Evolutionary conservation across 2,888 invertebrate genomes (phyloP), one percentile per base, ranked within the genome.

Genomic region (Onthophagus sagittarius): DNA sequence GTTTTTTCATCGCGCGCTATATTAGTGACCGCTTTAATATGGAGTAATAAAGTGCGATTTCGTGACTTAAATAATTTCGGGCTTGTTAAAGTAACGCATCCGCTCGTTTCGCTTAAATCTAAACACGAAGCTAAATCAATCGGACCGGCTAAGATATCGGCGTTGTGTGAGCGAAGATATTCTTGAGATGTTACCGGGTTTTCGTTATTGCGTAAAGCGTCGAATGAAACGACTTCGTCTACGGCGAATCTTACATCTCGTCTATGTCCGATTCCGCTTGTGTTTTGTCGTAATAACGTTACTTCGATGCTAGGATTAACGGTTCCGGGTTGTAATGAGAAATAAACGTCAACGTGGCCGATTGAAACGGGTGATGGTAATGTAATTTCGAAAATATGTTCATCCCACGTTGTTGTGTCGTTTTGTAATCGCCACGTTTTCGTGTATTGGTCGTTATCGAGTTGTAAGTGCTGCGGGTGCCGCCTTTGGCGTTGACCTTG

Each of bases 341-440:
- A 97, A 77, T 93, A 92, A 67, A 97, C 91, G 83, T 97, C 96
- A 23, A 97, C 92, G 81, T 97, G 97, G n/a, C 96, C 96, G 72
- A 97, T 87, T 53, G 90, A 90, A 1, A 91, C 90, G 70, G 92
- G 91, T 77, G 92, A 91, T 0, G 96, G 94, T 72, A 97, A 84
- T 0, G 95, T 94, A 5, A 97, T 86, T 84, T 97, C 97, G 80
- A 97, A 92, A 31, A 97, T 90, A 80, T 97, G 97, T 82, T 97
- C 97, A 81, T 96, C 95, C 94, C 95, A 96, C 0, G 96, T 95
- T 15, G 94, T 90, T 85, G 93, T 91, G 78, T 95, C 95, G 77
- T 93, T 93, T 82, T 96, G 95, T 31, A 96, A 87, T 71, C 96
- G 89, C 96, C 96, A 97, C 0, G 95, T 95, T 77, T 95, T 89